Conservation (phyloP, 1,140 invertebrate species). For the Trinorchestia longiramus region DNA sequence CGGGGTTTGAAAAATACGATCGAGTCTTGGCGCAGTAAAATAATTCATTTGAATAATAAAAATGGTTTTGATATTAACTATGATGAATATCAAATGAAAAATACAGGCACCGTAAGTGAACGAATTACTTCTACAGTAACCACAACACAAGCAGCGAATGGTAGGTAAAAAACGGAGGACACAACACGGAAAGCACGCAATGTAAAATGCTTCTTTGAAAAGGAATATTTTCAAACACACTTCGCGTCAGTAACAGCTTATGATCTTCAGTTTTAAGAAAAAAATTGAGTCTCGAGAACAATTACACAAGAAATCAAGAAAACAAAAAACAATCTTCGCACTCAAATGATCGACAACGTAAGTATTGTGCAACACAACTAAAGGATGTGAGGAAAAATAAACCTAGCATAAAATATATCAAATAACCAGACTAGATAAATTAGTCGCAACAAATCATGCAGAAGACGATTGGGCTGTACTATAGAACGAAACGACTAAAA, state of each 20-base stretch:
- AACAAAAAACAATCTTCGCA: background rate
- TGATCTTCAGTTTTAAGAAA: no score
- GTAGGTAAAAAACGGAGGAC: no score
- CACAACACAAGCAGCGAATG: no score
- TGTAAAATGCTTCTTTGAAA: background rate
- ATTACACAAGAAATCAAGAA: background rate
- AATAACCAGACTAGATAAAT: background rate
- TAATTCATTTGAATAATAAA: no score
- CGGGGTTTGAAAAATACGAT: no score
- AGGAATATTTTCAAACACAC: background rate
- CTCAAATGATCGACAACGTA: background rate
- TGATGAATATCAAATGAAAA: no score
- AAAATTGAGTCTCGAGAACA: background rate
- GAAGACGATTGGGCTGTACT: background rate
- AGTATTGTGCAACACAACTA: background rate
- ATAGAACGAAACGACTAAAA: background rate
- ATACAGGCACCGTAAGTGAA: no score
- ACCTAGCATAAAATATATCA: background rate
- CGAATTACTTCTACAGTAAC: no score
- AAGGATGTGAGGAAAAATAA: background rate
- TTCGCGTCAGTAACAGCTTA: background rate
- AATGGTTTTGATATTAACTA: no score
- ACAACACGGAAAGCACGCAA: background rate
- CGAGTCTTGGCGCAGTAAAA: no score
- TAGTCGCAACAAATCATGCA: background rate